phyloP scores from a whole-genome alignment of 2,888 invertebrate species.

The Crossocerus cetratus region DNA sequence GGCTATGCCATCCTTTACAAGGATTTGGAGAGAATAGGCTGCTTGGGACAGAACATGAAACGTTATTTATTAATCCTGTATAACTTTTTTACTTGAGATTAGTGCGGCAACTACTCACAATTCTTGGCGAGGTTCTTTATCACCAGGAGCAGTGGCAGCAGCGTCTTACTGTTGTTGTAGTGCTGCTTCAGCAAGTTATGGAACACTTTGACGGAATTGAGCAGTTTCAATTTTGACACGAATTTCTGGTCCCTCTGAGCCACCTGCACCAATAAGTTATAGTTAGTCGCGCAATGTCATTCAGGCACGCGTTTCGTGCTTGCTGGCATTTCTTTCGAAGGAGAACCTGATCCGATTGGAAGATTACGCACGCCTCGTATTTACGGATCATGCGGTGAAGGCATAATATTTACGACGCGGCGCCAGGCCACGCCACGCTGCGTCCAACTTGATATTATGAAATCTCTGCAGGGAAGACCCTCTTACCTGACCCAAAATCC shows the following conservation, averaged over 20 bases:
- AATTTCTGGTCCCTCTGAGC: slow-evolving; percentile 81
- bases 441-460: too few species aligned
- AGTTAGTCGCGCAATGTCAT: too few species aligned
- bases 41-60: slow-evolving; percentile 50
- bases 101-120: slow-evolving; percentile 74
- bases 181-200: slow-evolving; percentile 81
- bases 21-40: slow-evolving; percentile 75
- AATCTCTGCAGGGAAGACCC: not conserved
- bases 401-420: too few species aligned
- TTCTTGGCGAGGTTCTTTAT: slow-evolving; percentile 82
- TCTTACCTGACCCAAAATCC: slow-evolving; percentile 80
- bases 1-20: slow-evolving; percentile 81
- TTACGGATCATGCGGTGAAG: too few species aligned
- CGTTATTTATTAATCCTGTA: not conserved
- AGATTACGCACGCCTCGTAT: too few species aligned
- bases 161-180: slow-evolving; percentile 80
- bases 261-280: slow-evolving; percentile 53
- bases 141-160: slow-evolving; percentile 80
- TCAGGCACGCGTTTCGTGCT: too few species aligned
- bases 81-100: not conserved
- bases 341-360: too few species aligned
- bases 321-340: too few species aligned
- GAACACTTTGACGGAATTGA: slow-evolving; percentile 81
- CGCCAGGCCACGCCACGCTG: too few species aligned
- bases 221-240: slow-evolving; percentile 81